Conservation (phyloP, 2,113 vertebrate species). For the Hipposideros armiger region DNA sequence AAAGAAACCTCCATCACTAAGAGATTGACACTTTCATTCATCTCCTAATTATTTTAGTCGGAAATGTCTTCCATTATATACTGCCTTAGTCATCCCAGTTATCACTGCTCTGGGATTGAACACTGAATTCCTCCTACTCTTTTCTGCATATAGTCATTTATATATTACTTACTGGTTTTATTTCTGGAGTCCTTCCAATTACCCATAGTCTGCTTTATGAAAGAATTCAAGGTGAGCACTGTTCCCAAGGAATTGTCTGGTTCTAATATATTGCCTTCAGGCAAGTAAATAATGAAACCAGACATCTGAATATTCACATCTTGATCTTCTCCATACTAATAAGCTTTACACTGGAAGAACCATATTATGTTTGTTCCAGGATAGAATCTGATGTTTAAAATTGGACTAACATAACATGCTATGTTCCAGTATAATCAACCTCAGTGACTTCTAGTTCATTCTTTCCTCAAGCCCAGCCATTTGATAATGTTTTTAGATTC, state of each 20-base stretch:
- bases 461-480: neutral
- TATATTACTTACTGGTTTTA: neutral
- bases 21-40: slow-evolving; percentile 26
- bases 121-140: slow-evolving; percentile 1
- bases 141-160: neutral
- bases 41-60: slow-evolving; percentile 54
- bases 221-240: slow-evolving; percentile 17
- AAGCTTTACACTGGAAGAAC: neutral
- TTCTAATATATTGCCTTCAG: neutral
- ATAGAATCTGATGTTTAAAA: slow-evolving; percentile 17
- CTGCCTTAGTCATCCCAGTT: neutral
- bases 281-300: slow-evolving; percentile 18
- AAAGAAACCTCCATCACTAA: slow-evolving; percentile 59
- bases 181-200: neutral
- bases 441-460: neutral
- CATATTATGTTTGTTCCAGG: slow-evolving; percentile 15
- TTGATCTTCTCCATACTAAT: neutral
- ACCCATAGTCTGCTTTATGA: neutral
- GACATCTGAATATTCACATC: neutral
- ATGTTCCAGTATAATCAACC: neutral
- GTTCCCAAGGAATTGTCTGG: neutral
- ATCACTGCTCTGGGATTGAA: neutral
- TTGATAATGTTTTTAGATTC: neutral
- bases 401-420: neutral
- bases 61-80: slow-evolving; percentile 8